These are phyloP conservation scores for Syrphus vitripennis DNA, from an alignment of 2,888 invertebrate species.

Conservation along the genomic window DNA sequence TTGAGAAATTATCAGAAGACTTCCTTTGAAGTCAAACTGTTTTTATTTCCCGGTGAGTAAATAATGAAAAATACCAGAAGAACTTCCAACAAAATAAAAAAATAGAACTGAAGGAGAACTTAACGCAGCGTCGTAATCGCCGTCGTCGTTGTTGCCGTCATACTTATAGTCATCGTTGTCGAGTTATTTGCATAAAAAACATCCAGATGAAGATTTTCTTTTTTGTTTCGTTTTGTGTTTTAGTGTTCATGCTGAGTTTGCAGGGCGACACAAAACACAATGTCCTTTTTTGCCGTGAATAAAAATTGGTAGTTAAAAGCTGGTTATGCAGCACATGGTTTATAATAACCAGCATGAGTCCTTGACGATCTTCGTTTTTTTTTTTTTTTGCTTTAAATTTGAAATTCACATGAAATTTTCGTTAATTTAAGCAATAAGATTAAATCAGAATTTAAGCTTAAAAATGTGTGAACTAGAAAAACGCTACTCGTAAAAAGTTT, in stretches of 20 bases:
- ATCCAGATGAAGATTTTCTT: not conserved
- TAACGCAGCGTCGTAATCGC: not conserved
- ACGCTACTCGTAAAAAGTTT: not conserved
- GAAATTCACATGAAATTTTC: not conserved
- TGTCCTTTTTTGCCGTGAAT: not conserved
- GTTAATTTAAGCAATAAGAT: not conserved
- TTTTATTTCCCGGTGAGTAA: constrained; percentile 10
- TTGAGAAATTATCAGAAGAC: constrained; percentile 7
- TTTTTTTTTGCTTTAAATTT: not conserved
- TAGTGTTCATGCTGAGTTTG: not conserved
- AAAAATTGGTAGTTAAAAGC: not conserved
- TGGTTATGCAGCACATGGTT: not conserved
- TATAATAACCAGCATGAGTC: not conserved
- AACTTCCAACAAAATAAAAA: not conserved
- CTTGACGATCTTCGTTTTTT: not conserved
- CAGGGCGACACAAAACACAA: not conserved
- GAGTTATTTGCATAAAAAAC: constrained; percentile 7
- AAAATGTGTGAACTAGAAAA: not conserved
- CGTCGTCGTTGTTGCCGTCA: not conserved
- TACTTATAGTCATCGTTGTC: not conserved
- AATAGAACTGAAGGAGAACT: not conserved
- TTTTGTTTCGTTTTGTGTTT: not conserved
- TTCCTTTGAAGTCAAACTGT: constrained; percentile 5
- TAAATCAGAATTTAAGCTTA: not conserved
- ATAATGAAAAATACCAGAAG: not conserved